phyloP scores from a whole-genome alignment of 2,113 vertebrate genomes.

The Takifugu flavidus region DNA sequence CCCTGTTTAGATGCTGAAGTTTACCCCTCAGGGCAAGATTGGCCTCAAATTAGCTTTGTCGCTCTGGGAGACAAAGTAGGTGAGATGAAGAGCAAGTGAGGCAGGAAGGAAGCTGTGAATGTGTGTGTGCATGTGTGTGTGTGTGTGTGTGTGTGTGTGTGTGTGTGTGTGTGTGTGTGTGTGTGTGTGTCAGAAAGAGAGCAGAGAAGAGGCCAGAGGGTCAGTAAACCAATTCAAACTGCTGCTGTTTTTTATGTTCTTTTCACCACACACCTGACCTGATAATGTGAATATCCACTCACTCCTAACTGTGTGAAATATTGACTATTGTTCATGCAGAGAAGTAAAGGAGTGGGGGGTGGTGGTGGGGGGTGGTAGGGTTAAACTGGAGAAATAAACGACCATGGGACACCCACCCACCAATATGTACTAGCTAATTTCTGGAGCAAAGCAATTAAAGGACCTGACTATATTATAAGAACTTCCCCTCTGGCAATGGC shows the following conservation, averaged over 20 bases:
- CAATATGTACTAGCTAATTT: slow-evolving; percentile 69
- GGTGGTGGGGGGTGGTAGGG: neutral
- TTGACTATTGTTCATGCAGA: slow-evolving; percentile 21
- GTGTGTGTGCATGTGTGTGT: slow-evolving; percentile 10
- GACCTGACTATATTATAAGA: slow-evolving; percentile 68
- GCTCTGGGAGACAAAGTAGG: slow-evolving; percentile 65
- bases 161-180: slow-evolving; percentile 20
- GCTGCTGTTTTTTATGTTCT: slow-evolving; percentile 38
- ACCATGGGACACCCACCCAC: slow-evolving; percentile 55
- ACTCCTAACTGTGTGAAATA: slow-evolving; percentile 9
- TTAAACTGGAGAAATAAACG: slow-evolving; percentile 29
- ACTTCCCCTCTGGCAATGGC: slow-evolving; percentile 71
- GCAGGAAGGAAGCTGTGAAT: slow-evolving; percentile 32
- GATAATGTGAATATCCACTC: slow-evolving; percentile 21
- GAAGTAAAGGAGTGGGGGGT: slow-evolving; percentile 24
- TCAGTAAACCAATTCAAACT: slow-evolving; percentile 63
- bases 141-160: slow-evolving; percentile 20
- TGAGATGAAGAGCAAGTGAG: slow-evolving; percentile 57
- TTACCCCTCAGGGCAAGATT: slow-evolving; percentile 74
- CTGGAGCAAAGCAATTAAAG: slow-evolving; percentile 71
- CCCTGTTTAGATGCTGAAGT: slow-evolving; percentile 39
- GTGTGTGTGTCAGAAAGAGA: slow-evolving; percentile 2
- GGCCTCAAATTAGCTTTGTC: slow-evolving; percentile 76
- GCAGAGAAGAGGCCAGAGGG: slow-evolving; percentile 49
- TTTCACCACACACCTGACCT: slow-evolving; percentile 35